Evolutionary conservation across 2,113 vertebrate species (phyloP), one percentile per base, ranked within the genome.

Genomic region (Thryonomys swinderianus): DNA sequence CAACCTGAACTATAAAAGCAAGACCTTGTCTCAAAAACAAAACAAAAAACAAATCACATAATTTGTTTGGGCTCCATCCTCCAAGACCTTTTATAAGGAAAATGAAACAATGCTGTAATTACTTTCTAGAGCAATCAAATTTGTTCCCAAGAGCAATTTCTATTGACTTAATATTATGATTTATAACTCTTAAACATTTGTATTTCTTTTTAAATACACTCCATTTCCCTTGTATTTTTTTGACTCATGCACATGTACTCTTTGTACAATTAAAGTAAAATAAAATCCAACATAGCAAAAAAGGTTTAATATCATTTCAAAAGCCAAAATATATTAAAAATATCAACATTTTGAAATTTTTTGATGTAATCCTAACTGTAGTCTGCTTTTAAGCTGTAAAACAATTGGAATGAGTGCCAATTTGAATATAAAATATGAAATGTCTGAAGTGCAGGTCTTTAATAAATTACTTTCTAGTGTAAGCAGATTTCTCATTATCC

Each of bases 101-200:
- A 30, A 67, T 48, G 42, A 80, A 59, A 30, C 53, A 81, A 30
- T 30, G 16, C 13, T 67, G 14, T 86, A 69, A 86, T 96, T 91
- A 92, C 71, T 86, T 96, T 95, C 79, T 61, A 59, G 40, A 94
- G 37, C 83, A 80, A 95, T 85, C 25, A 48, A 4, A 42, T 76
- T 25, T 4, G 4, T 71, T 89, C 89, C 90, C 59, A 57, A 53
- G 34, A 90, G 93, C 37, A 89, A 66, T 81, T 93, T 74, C 85
- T 91, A 84, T 51, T 27, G 69, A 95, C 86, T 86, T 87, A 84
- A 67, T 80, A 73, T 74, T 91, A 78, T 69, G 25, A 76, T 8
- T 61, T 74, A 61, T 88, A 67, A 64, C 21, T 78, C n/a, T 66
- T 81, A 91, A n/a, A n/a, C n/a, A n/a, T n/a, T n/a, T n/a, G n/a